phyloP scores from a whole-genome alignment of 2,888 invertebrate species.

The Galerucella calmariensis region DNA sequence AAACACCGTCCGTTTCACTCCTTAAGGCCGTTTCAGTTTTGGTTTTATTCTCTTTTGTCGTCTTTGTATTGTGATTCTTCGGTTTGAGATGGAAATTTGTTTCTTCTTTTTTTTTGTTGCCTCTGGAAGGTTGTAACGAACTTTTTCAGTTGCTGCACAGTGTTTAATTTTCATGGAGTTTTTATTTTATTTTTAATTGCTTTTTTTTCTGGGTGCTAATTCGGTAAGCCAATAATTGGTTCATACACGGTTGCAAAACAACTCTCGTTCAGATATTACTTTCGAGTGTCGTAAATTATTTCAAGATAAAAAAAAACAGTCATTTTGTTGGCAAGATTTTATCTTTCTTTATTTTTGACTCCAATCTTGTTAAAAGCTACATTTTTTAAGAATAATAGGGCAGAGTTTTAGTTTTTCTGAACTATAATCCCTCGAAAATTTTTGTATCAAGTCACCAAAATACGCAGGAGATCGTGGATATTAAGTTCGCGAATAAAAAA shows the following conservation, averaged over 20 bases:
- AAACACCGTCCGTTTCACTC: not conserved
- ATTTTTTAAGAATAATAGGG: too few relatives aligned
- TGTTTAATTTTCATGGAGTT: constrained; percentile 35
- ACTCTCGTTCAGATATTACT: not conserved
- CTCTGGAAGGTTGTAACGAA: constrained; percentile 51
- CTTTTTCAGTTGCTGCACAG: constrained; percentile 40
- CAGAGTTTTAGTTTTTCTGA: too few relatives aligned
- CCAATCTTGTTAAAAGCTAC: too few relatives aligned
- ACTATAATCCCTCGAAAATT: too few relatives aligned
- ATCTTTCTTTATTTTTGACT: too few relatives aligned
- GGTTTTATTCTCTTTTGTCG: constrained; percentile 17
- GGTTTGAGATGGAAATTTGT: constrained; percentile 31
- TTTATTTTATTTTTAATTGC: constrained; percentile 28
- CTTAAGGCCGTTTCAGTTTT: constrained; percentile 7
- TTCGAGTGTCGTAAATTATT: not conserved
- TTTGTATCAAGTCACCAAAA: too few relatives aligned
- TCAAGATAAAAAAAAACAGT: too few relatives aligned
- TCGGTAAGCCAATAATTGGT: constrained; percentile 36
- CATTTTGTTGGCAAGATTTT: too few relatives aligned
- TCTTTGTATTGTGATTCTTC: constrained; percentile 18
- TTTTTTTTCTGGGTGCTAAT: constrained; percentile 32
- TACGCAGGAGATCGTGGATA: too few relatives aligned
- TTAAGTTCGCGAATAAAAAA: too few relatives aligned
- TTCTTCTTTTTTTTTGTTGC: constrained; percentile 41
- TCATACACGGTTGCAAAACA: not conserved